Conservation (phyloP, 2,888 invertebrate genomes). For the Acanthosepion pharaonis region DNA sequence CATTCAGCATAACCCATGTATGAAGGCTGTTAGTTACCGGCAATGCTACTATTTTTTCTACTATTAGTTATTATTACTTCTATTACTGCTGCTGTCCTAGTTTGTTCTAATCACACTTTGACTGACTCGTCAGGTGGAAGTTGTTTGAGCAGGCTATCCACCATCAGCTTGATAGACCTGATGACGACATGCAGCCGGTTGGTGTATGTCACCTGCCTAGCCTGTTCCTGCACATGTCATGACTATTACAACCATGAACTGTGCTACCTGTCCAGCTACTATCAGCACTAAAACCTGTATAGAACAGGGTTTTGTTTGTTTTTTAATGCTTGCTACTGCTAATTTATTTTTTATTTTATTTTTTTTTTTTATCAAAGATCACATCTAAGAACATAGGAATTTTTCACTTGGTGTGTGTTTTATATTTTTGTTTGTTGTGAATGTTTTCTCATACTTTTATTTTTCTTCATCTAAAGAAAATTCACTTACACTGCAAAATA, state of each 20-base stretch:
- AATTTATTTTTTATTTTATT: too few relatives aligned
- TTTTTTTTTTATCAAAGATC: too few relatives aligned
- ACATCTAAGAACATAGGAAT: too few relatives aligned
- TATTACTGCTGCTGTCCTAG: neutral
- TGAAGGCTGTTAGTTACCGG: neutral
- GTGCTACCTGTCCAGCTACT: neutral
- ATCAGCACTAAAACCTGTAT: neutral
- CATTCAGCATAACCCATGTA: neutral
- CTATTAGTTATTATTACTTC: constrained; percentile 33
- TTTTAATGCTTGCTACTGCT: too few relatives aligned
- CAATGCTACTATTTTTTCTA: neutral
- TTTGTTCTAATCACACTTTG: neutral
- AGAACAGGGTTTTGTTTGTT: neutral
- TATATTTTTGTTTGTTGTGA: too few relatives aligned
- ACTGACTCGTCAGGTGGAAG: constrained; percentile 22
- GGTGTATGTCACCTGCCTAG: neutral
- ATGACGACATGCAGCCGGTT: constrained; percentile 1
- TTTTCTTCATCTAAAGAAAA: too few relatives aligned
- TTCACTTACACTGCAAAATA: too few relatives aligned
- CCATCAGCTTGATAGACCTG: neutral
- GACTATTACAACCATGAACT: neutral
- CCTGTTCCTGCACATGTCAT: neutral
- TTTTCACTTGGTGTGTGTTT: too few relatives aligned
- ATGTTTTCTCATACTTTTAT: too few relatives aligned
- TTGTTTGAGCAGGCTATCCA: neutral